Conservation (phyloP, 2,113 vertebrate genomes). For the Patagioenas fasciata region DNA sequence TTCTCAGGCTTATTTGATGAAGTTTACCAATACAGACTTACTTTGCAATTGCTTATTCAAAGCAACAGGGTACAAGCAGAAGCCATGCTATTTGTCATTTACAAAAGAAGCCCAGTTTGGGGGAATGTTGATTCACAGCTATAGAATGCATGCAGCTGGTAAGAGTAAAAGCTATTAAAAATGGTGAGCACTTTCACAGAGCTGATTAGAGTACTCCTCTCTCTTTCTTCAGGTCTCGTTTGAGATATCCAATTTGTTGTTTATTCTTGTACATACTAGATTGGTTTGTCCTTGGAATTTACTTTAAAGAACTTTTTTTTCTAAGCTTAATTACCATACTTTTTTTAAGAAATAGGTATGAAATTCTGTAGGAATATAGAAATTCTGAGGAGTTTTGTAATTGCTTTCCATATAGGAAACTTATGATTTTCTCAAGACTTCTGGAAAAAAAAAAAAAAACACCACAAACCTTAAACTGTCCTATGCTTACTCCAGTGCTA, state of each 20-base stretch:
- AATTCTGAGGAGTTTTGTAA: neutral
- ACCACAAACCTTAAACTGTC: neutral
- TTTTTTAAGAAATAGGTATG: neutral
- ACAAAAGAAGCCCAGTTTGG: neutral
- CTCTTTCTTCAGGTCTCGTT: slow-evolving; percentile 7
- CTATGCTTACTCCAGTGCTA: neutral
- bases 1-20: neutral
- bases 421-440: neutral
- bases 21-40: neutral
- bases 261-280: slow-evolving; percentile 16
- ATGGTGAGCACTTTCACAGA: slow-evolving; percentile 19
- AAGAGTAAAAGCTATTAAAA: slow-evolving; percentile 50
- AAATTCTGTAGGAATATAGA: neutral
- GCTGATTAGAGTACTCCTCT: slow-evolving; percentile 28
- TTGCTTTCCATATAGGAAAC: neutral
- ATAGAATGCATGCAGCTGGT: neutral
- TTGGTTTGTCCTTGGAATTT: slow-evolving; percentile 38
- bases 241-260: slow-evolving; percentile 3
- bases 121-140: slow-evolving; percentile 27
- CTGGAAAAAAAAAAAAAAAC: neutral
- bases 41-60: neutral
- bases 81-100: slow-evolving; percentile 7
- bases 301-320: neutral
- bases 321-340: neutral
- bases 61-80: neutral